Conservation (phyloP, 1,140 invertebrate species). For the Lepidostoma basale region DNA sequence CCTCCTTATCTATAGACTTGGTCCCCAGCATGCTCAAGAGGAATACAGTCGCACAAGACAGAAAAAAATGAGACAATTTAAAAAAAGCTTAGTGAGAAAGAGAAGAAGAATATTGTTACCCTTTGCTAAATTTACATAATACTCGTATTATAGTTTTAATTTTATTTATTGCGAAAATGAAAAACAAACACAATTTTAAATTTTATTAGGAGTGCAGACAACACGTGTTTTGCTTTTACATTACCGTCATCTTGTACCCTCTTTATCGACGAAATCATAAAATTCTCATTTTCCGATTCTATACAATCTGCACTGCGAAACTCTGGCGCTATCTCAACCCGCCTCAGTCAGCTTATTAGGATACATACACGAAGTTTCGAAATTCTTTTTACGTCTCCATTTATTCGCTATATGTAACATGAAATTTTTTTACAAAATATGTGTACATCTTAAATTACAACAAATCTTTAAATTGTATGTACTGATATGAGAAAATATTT, state of each 20-base stretch:
- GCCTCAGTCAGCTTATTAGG: constrained; percentile 4
- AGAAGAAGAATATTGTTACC: constrained; percentile 3
- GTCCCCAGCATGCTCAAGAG: no score
- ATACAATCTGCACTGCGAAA: background rate
- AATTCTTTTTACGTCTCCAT: no score
- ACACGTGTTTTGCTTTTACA: background rate
- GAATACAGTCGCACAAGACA: no score
- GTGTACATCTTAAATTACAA: no score
- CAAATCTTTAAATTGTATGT: no score
- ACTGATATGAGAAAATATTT: no score
- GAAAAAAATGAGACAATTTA: no score
- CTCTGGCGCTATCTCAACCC: background rate
- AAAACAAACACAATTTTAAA: background rate
- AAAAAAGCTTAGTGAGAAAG: no score
- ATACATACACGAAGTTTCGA: constrained; percentile 1
- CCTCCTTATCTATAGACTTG: no score
- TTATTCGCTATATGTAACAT: no score
- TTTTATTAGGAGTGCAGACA: background rate
- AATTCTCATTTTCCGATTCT: constrained; percentile 13
- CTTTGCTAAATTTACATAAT: background rate
- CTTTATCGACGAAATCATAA: constrained; percentile 13
- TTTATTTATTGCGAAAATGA: no score
- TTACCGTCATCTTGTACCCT: background rate
- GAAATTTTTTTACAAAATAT: no score
- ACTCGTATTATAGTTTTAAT: constrained; percentile 1